Base-by-base conservation (phyloP, 2,797 vertebrate species). In the Prunella strophiata region DNA sequence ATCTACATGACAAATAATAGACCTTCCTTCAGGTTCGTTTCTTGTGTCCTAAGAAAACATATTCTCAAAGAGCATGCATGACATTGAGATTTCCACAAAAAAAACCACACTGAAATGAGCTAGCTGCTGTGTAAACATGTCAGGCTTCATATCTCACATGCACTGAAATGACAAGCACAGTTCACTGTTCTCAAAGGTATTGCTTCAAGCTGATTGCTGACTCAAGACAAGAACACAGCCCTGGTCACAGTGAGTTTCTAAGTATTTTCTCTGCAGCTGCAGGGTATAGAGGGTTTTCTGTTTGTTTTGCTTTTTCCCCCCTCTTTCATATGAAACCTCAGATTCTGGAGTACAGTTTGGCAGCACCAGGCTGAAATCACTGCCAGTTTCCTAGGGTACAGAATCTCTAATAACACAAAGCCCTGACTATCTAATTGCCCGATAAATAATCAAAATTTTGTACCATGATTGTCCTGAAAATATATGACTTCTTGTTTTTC, bases 141-240 rank as follows among this genome's bases (percentile, higher is more conserved):
- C 91, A 78, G 79, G 57, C 87, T 95, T 86, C 93, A 66, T 11
- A 70, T 51, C 70, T 86, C 85, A 43, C 62, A 78, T 12, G 51
- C 82, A 78, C 1, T 81, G 85, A 84, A 88, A 84, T 19, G 62
- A 89, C 79, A 83, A 50, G 76, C 59, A 62, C 85, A 84, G 79
- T 32, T 90, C 5, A 0, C 73, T 78, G 73, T 52, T 65, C 91
- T 93, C 86, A 91, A 89, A 94, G 91, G 84, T 95, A 96, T 95
- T 96, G 84, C 94, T 95, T 80, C 93, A 91, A 95, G 92, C 92
- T 92, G 93, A 95, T 82, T 77, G 78, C 93, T 96, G 93, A 96
- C 91, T 96, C 92, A 85, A 93, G 93, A 91, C 94, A 95, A 94
- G 80, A 94, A 82, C 81, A 80, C 84, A 85, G 25, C 91, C 70